Conservation (phyloP, 2,797 vertebrate species). For the Myripristis murdjan region DNA sequence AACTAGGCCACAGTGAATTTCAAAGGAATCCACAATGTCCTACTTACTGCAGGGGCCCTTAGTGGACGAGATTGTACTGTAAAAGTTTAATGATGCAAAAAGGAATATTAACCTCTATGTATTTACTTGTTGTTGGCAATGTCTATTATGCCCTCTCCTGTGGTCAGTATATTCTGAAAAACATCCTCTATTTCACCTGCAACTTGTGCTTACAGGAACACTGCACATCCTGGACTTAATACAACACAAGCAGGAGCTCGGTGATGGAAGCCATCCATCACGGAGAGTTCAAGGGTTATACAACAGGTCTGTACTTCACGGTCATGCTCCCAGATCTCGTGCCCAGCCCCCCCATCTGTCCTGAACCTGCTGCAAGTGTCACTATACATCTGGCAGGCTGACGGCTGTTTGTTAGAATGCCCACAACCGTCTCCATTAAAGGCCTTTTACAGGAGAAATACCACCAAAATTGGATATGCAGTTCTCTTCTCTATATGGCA, state of each 20-base stretch:
- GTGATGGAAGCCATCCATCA: conserved; percentile 80
- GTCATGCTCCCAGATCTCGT: conserved; percentile 69
- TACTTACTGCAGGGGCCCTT: conserved; percentile 23
- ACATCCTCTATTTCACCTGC: conserved; percentile 46
- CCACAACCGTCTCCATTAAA: background rate
- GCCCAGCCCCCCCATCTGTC: conserved; percentile 61
- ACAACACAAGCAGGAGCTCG: conserved; percentile 42
- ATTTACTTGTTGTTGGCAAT: conserved; percentile 23
- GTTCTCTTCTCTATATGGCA: conserved; percentile 13
- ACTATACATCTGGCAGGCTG: conserved; percentile 62
- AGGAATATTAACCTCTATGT: conserved; percentile 38
- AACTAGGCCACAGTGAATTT: conserved; percentile 67
- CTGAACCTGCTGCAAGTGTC: conserved; percentile 65
- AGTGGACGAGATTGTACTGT: conserved; percentile 10
- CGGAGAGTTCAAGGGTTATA: conserved; percentile 75
- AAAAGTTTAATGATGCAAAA: conserved; percentile 36
- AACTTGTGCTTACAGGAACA: conserved; percentile 55
- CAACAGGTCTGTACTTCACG: conserved; percentile 71
- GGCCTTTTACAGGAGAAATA: conserved; percentile 11
- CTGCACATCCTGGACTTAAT: conserved; percentile 55
- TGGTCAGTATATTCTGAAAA: conserved; percentile 31
- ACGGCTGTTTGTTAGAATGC: conserved; percentile 49
- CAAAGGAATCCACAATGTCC: conserved; percentile 47
- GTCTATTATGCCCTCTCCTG: conserved; percentile 3
- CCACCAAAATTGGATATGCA: background rate